A percentile compares a stretch with the other conserved stretches of the same genome.
phyloP scores from a whole-genome alignment of 2,797 vertebrate species.

The Octomys mimax region DNA sequence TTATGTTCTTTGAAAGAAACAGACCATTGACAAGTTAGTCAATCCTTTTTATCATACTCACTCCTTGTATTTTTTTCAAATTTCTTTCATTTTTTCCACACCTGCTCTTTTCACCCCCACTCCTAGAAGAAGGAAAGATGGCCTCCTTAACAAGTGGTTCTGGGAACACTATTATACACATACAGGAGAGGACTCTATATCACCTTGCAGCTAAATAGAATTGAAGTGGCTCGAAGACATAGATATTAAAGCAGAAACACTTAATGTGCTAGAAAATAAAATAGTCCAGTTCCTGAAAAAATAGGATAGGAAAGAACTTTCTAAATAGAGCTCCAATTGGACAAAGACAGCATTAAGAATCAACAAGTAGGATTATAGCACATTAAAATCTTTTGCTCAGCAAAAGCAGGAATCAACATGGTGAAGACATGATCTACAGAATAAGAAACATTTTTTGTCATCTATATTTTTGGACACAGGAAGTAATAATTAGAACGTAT shows the following conservation, averaged over 20 bases:
- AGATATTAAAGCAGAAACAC: background rate
- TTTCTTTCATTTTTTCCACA: background rate
- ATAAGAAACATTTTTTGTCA: background rate
- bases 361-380: background rate
- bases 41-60: background rate
- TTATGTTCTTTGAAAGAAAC: background rate
- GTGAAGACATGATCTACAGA: background rate
- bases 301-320: background rate
- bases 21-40: background rate
- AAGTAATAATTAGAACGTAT: background rate
- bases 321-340: background rate
- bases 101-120: background rate
- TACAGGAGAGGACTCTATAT: background rate
- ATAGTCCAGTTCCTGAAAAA: background rate
- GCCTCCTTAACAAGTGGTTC: background rate
- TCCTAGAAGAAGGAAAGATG: background rate
- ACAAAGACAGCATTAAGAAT: background rate
- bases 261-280: background rate
- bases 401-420: background rate
- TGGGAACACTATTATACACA: background rate
- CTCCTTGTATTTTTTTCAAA: background rate
- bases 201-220: background rate
- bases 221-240: background rate
- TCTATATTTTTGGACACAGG: background rate
- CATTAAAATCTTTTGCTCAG: background rate